Conservation (phyloP, 2,113 vertebrate genomes). For the Tauraco erythrolophus region DNA sequence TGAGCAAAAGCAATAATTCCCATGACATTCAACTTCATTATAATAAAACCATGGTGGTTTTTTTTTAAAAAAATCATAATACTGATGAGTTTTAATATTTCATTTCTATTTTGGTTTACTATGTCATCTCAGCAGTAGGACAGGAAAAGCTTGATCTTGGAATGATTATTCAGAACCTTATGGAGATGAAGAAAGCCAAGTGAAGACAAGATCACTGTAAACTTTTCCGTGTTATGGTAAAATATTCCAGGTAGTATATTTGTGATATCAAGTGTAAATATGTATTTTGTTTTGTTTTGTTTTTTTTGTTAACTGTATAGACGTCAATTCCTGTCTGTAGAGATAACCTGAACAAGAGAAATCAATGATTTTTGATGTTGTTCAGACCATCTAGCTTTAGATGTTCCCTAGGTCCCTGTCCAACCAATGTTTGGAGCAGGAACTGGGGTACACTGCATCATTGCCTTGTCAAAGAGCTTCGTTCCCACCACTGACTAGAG, state of each 20-base stretch:
- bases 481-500: not conserved
- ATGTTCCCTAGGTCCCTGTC: accelerated
- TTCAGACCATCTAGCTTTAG: not conserved
- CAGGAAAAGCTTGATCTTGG: not conserved
- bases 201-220: not conserved
- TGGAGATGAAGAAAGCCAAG: not conserved
- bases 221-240: not conserved
- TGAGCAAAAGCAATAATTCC: not conserved
- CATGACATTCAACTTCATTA: not conserved
- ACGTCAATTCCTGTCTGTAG: not conserved
- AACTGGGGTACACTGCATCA: accelerated
- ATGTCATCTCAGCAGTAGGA: not conserved
- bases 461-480: not conserved
- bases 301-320: not conserved
- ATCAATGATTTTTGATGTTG: not conserved
- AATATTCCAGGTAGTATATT: not conserved
- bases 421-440: not conserved
- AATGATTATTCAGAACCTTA: not conserved
- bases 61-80: not conserved
- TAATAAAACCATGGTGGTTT: not conserved
- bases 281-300: not conserved
- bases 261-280: not conserved
- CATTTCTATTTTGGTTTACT: not conserved
- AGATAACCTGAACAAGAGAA: not conserved
- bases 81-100: not conserved